Evolutionary conservation across 2,888 invertebrate species (phyloP), one percentile per base, ranked within the genome.

Genomic region (Adelphocoris suturalis): DNA sequence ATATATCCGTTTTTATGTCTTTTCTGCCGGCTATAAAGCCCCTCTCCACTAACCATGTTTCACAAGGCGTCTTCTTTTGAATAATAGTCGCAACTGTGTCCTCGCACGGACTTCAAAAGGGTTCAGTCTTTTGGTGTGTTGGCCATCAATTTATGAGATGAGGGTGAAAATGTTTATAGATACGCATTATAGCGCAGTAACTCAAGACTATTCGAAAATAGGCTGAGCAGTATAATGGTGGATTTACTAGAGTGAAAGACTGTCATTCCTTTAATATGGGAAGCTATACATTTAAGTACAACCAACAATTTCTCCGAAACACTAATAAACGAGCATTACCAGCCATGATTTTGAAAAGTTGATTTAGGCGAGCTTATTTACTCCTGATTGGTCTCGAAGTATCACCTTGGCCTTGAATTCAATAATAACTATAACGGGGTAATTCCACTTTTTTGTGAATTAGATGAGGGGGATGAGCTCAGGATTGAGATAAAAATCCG

Each of bases 1-100:
- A 68, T 57, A 68, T 68, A 68, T 68, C 23, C 68, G 57, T 68
- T 68, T 68, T 68, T 68, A 68, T 23, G 68, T 19, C 68, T 23
- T 4, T n/a, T 68, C 23, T 23, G 19, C 11, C 68, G 19, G 68
- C 19, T 19, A 23, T 19, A 19, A 68, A 68, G 12, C 68, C 68
- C 68, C 12, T 23, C 68, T 23, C 19, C 61, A 57, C 57, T 57
- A 57, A n/a, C 61, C 11, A 19, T 23, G 68, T 68, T 68, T 23
- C 68, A 68, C 68, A 68, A 0, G 68, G 68, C 68, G 23, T 68
- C 68, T 9, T 23, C 27, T 11, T 7, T 3, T 68, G 68, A 68
- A 68, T 68, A 68, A 68, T 68, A 68, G 68, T 19, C 68, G 68
- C 68, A 68, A 68, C 68, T 68, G 68, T 68, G 68, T 68, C 68